Base-by-base conservation (phyloP, 2,888 invertebrate species). In the Leucoma salicis region DNA sequence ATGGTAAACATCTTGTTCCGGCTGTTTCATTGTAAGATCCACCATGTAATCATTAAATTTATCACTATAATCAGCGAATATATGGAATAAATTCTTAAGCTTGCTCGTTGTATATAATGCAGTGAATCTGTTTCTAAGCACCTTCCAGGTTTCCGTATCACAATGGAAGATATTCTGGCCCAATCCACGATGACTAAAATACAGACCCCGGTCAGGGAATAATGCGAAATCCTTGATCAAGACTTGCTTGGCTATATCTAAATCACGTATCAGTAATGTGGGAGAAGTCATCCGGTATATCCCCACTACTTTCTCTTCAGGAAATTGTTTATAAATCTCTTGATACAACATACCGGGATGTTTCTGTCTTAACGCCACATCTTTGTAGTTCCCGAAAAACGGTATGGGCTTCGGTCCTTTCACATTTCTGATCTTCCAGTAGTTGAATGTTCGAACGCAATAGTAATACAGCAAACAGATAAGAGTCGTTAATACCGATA, bases 91-190 rank as follows among this genome's bases (percentile, higher is more conserved):
- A 12, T 61, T 66, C 36, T 66, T 77, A 5, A 77, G 48, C 53
- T 78, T 81, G 4, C 63, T 66, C 1, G 73, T 48, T 10, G 78
- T 76, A 33, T 79, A 82, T 0, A 71, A 40, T 3, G 79, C 64
- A 2, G 73, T 65, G 2, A 82, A 50, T 31, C 63, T 66, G 39
- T 63, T 63, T 12, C 74, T 66, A 10, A 77, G 40, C 2, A 58
- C 43, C 25, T 60, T 63, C 81, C 78, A 80, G 1, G 60, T 60
- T 0, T 63, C 60, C 2, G 41, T 49, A 13, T 71, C 64, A 6
- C 68, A 64, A 38, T 73, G 71, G 25, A 82, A 80, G 1, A 82
- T 44, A 36, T 80, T 79, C 10, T 59, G 64, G 31, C 73, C 72
- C n/a, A 81, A 34, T 3, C 58, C 61, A 36, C 70, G 51, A 16